Percentiles rank a stretch among this genome's conserved stretches.
These are phyloP conservation scores for Zosterops lateralis DNA, from an alignment of 2,113 vertebrate genomes.

Conservation along the genomic window DNA sequence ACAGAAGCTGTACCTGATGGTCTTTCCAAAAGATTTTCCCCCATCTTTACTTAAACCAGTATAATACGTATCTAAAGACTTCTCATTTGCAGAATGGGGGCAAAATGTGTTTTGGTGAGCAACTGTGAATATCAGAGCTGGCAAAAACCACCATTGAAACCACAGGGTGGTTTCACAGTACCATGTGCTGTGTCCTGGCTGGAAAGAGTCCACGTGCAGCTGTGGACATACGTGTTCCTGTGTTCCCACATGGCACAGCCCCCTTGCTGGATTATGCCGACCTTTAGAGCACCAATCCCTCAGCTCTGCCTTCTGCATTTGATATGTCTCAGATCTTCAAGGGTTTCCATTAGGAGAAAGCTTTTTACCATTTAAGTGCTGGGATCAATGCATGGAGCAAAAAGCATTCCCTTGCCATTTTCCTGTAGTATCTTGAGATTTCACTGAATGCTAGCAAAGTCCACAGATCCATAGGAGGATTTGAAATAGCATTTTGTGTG, in stretches of 20 bases:
- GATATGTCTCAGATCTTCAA: neutral
- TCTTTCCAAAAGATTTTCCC: neutral
- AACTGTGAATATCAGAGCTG: neutral
- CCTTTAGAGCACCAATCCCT: neutral
- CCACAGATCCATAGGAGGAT: neutral
- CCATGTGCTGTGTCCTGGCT: neutral
- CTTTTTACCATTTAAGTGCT: neutral
- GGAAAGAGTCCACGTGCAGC: neutral
- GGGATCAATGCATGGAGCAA: neutral
- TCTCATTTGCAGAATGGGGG: neutral
- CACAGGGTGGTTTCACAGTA: neutral
- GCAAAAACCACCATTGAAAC: neutral
- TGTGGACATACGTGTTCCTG: accelerated
- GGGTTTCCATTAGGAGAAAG: neutral
- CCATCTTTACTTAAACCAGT: neutral
- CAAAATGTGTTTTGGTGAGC: neutral
- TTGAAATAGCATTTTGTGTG: neutral
- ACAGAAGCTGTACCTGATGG: neutral
- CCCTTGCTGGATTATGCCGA: neutral
- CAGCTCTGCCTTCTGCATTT: neutral
- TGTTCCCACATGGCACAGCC: neutral
- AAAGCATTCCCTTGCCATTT: neutral
- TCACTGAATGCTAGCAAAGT: neutral
- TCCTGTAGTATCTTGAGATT: neutral
- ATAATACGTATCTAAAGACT: neutral